Evolutionary conservation across 2,797 vertebrate species (phyloP).

Genomic region (Lithobates sylvaticus): DNA sequence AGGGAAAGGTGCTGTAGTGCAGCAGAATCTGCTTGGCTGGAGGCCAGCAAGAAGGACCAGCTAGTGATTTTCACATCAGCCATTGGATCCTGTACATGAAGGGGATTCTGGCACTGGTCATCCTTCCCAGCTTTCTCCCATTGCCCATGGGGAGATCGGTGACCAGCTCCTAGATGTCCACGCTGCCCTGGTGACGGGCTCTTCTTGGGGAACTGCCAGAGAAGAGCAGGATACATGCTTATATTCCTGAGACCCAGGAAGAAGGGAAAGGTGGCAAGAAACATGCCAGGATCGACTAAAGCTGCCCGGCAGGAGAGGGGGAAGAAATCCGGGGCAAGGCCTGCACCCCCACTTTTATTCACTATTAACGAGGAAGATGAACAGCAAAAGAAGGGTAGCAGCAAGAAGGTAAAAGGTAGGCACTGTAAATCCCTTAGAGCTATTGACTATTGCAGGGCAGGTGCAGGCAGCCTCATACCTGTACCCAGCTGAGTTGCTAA

Average conservation of each 20-base stretch:
- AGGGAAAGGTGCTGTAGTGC: constrained; percentile 65
- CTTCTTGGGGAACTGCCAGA: constrained; percentile 64
- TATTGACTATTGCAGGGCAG: background rate
- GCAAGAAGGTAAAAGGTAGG: constrained; percentile 82
- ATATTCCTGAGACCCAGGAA: constrained; percentile 47
- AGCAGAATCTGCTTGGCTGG: constrained; percentile 63
- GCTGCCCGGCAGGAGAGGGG: constrained; percentile 78
- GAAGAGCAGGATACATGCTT: constrained; percentile 60
- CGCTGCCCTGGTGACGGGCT: constrained; percentile 69
- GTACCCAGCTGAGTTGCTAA: constrained; percentile 3
- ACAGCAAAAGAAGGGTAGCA: constrained; percentile 82
- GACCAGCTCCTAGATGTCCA: constrained; percentile 76
- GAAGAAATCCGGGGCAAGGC: constrained; percentile 84
- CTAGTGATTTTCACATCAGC: constrained; percentile 66
- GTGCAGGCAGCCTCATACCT: background rate
- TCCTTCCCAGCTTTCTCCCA: constrained; percentile 73
- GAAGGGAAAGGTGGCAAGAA: constrained; percentile 69
- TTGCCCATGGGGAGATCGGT: constrained; percentile 71
- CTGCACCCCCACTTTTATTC: constrained; percentile 85
- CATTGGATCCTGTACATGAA: constrained; percentile 67
- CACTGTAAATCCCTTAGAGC: constrained; percentile 47
- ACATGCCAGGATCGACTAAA: constrained; percentile 75
- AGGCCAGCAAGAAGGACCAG: constrained; percentile 68
- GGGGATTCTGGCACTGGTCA: constrained; percentile 76
- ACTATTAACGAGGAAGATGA: constrained; percentile 98